Percentiles rank a stretch among this genome's conserved stretches.
Conservation (phyloP, 2,113 vertebrate genomes). For the Dicaeum eximium region DNA sequence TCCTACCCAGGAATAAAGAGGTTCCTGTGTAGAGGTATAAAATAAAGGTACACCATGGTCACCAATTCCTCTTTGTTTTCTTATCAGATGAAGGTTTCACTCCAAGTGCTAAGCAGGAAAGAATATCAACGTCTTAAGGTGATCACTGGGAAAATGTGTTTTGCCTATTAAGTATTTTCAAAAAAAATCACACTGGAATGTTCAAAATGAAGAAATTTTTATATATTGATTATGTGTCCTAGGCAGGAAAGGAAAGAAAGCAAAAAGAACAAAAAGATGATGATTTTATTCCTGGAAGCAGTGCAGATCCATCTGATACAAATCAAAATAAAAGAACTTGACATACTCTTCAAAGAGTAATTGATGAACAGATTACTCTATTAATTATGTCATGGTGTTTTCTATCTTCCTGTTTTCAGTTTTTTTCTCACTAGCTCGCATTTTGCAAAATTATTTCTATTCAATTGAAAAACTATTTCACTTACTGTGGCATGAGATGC, state of each 20-base stretch:
- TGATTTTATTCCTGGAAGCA: not conserved
- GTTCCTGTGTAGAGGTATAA: not conserved
- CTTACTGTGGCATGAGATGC: not conserved
- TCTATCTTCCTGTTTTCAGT: not conserved
- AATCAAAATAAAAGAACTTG: not conserved
- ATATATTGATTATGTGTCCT: not conserved
- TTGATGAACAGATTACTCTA: not conserved
- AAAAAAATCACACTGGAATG: not conserved
- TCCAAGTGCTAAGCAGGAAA: not conserved
- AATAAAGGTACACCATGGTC: not conserved
- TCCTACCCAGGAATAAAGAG: not conserved
- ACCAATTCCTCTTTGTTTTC: not conserved
- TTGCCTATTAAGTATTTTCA: not conserved
- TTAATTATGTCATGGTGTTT: not conserved
- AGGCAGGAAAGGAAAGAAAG: not conserved
- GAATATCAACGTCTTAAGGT: not conserved
- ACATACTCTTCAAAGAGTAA: not conserved
- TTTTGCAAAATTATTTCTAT: not conserved
- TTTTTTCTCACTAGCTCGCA: not conserved
- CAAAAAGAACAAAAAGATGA: not conserved
- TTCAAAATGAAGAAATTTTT: not conserved
- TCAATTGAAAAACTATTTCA: not conserved
- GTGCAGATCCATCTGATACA: not conserved
- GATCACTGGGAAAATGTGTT: not conserved
- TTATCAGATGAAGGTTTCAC: not conserved